Conservation (phyloP, 2,113 vertebrate genomes). For the Centropus unirufus region DNA sequence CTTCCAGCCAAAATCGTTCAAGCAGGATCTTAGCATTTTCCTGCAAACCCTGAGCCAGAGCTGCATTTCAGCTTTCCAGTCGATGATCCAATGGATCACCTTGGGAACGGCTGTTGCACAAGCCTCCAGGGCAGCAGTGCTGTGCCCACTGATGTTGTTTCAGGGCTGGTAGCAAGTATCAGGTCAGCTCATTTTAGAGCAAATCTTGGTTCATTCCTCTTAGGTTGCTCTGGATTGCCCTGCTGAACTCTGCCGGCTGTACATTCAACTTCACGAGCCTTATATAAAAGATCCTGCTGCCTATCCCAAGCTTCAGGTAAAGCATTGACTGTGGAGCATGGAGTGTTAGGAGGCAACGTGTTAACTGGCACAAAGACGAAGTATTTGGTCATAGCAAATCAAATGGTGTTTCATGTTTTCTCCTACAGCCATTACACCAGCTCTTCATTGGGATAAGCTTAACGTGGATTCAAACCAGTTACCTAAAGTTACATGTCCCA, state of each 20-base stretch:
- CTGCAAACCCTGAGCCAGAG: background rate
- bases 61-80: background rate
- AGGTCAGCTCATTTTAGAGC: background rate
- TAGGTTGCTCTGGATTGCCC: slow-evolving; percentile 92
- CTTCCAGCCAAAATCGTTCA: background rate
- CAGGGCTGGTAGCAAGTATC: background rate
- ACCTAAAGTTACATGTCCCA: background rate
- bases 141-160: background rate
- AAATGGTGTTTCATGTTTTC: background rate
- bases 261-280: slow-evolving; percentile 87
- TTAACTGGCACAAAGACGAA: background rate
- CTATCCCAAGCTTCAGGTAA: slow-evolving; percentile 92
- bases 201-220: background rate
- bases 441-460: background rate
- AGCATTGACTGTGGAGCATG: background rate
- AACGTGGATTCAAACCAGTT: background rate
- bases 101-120: background rate
- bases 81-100: background rate
- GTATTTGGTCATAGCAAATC: background rate
- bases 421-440: background rate
- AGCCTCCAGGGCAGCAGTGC: background rate
- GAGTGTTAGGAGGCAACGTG: background rate
- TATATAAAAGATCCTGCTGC: slow-evolving; percentile 92
- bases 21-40: background rate
- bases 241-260: slow-evolving; percentile 82